Evolutionary conservation across 1,140 invertebrate genomes (phyloP).

Genomic region (Drosophila chauvacae): DNA sequence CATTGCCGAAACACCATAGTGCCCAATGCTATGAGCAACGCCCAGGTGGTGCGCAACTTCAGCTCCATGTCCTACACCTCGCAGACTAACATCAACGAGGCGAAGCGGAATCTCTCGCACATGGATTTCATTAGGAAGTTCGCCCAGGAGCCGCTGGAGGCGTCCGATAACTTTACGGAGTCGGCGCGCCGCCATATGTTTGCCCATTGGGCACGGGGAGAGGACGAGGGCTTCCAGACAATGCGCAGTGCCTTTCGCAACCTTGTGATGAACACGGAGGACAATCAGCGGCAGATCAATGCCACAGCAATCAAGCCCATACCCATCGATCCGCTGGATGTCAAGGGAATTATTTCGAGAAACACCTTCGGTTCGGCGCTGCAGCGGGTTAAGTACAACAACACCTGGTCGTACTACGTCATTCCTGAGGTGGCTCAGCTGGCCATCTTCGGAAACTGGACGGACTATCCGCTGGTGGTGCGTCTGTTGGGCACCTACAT

Average conservation of each 20-base stretch:
- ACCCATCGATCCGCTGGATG: conserved; percentile 67
- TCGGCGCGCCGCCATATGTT: conserved; percentile 78
- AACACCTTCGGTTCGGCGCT: conserved; percentile 69
- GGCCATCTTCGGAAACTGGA: conserved; percentile 77
- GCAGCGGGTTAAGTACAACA: conserved; percentile 70
- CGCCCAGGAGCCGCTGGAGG: conserved; percentile 48
- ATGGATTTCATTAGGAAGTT: conserved; percentile 71
- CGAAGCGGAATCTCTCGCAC: conserved; percentile 65
- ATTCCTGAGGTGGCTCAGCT: conserved; percentile 75
- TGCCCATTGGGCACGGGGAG: conserved; percentile 78
- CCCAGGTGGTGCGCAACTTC: conserved; percentile 75
- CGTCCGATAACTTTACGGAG: conserved; percentile 73
- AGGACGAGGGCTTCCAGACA: conserved; percentile 67
- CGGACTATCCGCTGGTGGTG: conserved; percentile 63
- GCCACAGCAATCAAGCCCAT: conserved; percentile 59
- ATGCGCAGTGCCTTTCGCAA: conserved; percentile 69
- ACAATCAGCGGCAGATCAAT: conserved; percentile 59
- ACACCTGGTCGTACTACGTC: conserved; percentile 75
- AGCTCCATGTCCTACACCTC: conserved; percentile 76
- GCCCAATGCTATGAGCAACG: conserved; percentile 69
- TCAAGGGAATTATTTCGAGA: conserved; percentile 42
- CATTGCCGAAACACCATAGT: conserved; percentile 86
- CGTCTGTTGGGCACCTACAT: conserved; percentile 70
- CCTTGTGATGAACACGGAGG: conserved; percentile 65
- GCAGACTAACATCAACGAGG: conserved; percentile 59